Base-by-base conservation (phyloP, 2,888 invertebrate genomes). In the Orchestes rusci region DNA sequence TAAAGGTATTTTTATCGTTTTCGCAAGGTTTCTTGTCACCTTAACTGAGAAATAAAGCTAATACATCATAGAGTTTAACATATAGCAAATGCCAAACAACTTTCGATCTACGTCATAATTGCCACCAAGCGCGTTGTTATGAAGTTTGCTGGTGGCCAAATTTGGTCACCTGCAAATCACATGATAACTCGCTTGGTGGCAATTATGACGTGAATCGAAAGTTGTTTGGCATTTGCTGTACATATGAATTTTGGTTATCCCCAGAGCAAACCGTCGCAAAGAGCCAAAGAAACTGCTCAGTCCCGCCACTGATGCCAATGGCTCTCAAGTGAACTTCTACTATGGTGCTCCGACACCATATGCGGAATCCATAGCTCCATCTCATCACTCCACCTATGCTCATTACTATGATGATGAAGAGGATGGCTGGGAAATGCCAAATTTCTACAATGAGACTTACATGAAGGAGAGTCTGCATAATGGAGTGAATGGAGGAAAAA, bases 351-450 rank as follows among this genome's bases (percentile, higher is more conserved):
- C 90, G 41, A 91, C 91, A 3, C 93, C 93, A 0, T 93, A 93
- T 70, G 93, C 93, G 36, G 93, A 93, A 66, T 91, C 90, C 42
- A 93, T 93, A 57, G 93, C 93, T 0, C 93, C 93, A 1, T 92
- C 92, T 4, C 93, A 93, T 68, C 93, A 93, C 64, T 92, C 91
- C 35, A 93, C 93, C 0, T 93, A 93, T 67, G 93, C 93, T 3
- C 93, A 93, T 66, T 93, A 93, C 67, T 93, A 93, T 59, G 92
- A 93, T 63, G 92, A 93, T 58, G 93, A 93, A 64, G 93, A 93
- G 68, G 93, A 93, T 59, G 93, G 92, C 34, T 93, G 93, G 93
- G 93, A 93, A 66, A 93, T 93, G 93, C 93, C 93, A 0, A 93
- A 93, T 69, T 93, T 93, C 69, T 93, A 93, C 71, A 92, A 92